Conservation (phyloP, 2,113 vertebrate species). For the Noctilio leporinus region DNA sequence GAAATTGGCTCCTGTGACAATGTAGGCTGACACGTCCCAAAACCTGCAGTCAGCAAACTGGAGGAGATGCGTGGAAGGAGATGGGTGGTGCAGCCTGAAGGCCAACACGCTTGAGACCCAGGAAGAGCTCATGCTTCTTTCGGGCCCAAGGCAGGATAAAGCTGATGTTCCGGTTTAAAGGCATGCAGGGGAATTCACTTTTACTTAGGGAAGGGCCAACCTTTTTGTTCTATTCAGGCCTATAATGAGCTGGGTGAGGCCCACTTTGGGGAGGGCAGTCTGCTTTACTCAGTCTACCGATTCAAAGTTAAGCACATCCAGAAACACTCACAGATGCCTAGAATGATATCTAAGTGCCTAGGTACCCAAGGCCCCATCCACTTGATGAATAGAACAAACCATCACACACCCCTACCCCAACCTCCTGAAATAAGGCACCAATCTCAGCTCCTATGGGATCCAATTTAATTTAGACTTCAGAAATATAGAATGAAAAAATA, state of each 20-base stretch:
- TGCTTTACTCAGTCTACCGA: background rate
- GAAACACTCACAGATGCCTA: background rate
- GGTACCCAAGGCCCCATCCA: background rate
- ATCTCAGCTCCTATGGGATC: background rate
- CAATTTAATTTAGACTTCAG: slow-evolving; percentile 39
- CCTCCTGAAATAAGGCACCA: background rate
- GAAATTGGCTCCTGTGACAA: background rate
- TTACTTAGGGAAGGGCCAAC: background rate
- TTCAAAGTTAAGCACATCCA: background rate
- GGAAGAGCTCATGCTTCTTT: background rate
- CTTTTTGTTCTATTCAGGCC: background rate
- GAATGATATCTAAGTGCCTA: background rate
- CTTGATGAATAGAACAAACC: background rate
- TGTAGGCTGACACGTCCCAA: background rate
- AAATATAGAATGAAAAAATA: background rate
- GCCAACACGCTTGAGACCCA: background rate
- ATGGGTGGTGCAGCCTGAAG: background rate
- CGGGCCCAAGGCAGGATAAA: background rate
- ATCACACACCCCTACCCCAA: background rate
- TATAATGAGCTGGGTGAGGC: background rate
- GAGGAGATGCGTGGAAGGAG: background rate
- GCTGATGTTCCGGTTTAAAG: background rate
- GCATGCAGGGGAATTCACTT: background rate
- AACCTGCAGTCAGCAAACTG: background rate
- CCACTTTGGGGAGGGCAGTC: background rate